Base-by-base conservation (phyloP, 1,140 invertebrate genomes). In the Temnothorax longispinosus region DNA sequence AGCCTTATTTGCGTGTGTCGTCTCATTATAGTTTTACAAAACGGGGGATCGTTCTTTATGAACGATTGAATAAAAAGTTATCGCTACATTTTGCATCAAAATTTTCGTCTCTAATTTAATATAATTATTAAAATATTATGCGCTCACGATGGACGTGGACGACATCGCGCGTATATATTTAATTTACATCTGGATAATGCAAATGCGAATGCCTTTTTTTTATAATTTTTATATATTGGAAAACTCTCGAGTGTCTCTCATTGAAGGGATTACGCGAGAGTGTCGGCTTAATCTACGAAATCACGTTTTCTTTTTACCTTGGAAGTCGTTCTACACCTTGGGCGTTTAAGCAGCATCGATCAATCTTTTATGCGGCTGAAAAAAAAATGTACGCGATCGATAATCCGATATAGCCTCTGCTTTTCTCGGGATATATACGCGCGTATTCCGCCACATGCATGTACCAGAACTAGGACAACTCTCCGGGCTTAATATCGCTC, bases 371-470 rank as follows among this genome's bases (percentile, higher is more conserved):
- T 85, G 47, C 58, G 74, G 50, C 18, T 85, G 77, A 52, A 67
- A 65, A 85, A 85, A 85, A 85, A 77, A 65, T 85, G 47, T 7
- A 11, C 50, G 75, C 72, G 82, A 78, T 85, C 82, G 82, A 85
- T 85, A 78, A 56, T 85, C 82, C 82, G 75, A 85, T 85, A 65
- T 64, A 85, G 60, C 58, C 44, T 58, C 58, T 52, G 62, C 58
- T 52, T 69, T 67, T 78, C 75, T 78, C 80, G 58, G 60, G 58
- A 65, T n/a, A 54, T 85, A 54, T 62, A 85, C 60, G 74, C 71
- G 60, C 72, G 50, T 85, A 78, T 77, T 50, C 60, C 75, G 47
- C 41, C 54, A 27, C 82, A 44, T 62, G 41, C 71, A 64, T 78
- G 41, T 15, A 52, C 44, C 35, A 81, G 77, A 87, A 87, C 62